phyloP scores from a whole-genome alignment of 2,113 vertebrate species.

The Bufo gargarizans region DNA sequence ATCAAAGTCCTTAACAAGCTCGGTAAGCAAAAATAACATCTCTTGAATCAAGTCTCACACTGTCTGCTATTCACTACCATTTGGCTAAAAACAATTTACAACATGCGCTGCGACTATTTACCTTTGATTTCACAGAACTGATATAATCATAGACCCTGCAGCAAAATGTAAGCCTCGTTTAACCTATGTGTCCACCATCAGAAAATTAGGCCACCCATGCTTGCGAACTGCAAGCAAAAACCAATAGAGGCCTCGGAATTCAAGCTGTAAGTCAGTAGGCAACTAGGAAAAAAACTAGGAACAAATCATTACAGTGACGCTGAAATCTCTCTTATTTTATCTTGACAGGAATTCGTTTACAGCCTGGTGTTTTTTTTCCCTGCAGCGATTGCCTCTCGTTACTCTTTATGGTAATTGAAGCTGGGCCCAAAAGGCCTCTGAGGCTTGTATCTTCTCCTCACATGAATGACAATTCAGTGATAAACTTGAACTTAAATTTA shows the following conservation, averaged over 20 bases:
- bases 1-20: slow-evolving; percentile 25
- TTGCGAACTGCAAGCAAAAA: slow-evolving; percentile 64
- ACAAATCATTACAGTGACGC: slow-evolving; percentile 70
- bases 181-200: slow-evolving; percentile 63
- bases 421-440: slow-evolving; percentile 70
- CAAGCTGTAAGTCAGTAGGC: slow-evolving; percentile 66
- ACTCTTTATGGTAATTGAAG: slow-evolving; percentile 78
- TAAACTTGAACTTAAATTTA: slow-evolving; percentile 85
- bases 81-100: slow-evolving; percentile 60
- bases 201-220: slow-evolving; percentile 64
- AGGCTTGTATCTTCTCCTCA: slow-evolving; percentile 78
- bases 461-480: slow-evolving; percentile 79
- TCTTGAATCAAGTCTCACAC: neutral
- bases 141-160: slow-evolving; percentile 64
- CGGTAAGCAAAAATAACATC: neutral
- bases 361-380: slow-evolving; percentile 54
- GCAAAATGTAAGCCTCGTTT: slow-evolving; percentile 65
- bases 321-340: slow-evolving; percentile 70
- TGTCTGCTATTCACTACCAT: neutral
- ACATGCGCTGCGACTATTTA: slow-evolving; percentile 64
- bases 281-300: slow-evolving; percentile 69
- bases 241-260: slow-evolving; percentile 67
- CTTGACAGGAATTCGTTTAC: slow-evolving; percentile 72
- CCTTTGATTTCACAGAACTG: slow-evolving; percentile 62
- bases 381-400: slow-evolving; percentile 69